Base-by-base conservation (phyloP, 2,797 vertebrate species). In the Agapornis canus region DNA sequence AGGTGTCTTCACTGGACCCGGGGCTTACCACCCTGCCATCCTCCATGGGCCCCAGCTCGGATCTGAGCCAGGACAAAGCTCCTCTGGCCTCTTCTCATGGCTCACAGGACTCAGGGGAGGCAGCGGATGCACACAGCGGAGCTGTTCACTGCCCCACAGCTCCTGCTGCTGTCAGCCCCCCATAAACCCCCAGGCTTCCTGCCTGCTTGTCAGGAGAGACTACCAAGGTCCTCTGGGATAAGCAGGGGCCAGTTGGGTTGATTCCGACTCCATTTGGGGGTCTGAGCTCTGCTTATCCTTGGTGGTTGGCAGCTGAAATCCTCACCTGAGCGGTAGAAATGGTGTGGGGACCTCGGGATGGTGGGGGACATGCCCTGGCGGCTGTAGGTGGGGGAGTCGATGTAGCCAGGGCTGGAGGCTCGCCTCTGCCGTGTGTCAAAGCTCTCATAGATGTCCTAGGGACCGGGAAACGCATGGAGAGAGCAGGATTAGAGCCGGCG, bases 301-400 rank as follows among this genome's bases (percentile, higher is more conserved):
- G 60, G 16, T n/a, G 26, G 1, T 4, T 31, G 40, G 40, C 59
- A 11, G 71, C 47, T 21, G 22, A 23, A 59, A 63, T 91, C 72
- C 98, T 99, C 98, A 99, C 99, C 99, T 81, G 98, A 98, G 96
- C 98, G 99, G 95, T 98, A 99, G 89, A 98, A 99, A 94, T 99
- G 98, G 97, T 99, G 99, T 7, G 99, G 98, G 27, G 99, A 99
- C 90, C 98, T 98, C 65, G 99, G 98, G 95, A 98, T 98, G 96
- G 98, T 98, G 95, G 99, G 99, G 48, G 99, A 99, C 98, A 99
- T 98, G 97, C 99, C 99, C 92, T 98, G 99, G 59, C 98, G 98
- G 94, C 98, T 98, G 94, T 98, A 99, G 16, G 98, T 98, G 25
- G 99, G 99, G 5, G 99, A 99, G 96, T 99, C 99, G 10, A 99